Evolutionary conservation across 2,888 invertebrate species (phyloP).

Genomic region (Cyaniris semiargus): DNA sequence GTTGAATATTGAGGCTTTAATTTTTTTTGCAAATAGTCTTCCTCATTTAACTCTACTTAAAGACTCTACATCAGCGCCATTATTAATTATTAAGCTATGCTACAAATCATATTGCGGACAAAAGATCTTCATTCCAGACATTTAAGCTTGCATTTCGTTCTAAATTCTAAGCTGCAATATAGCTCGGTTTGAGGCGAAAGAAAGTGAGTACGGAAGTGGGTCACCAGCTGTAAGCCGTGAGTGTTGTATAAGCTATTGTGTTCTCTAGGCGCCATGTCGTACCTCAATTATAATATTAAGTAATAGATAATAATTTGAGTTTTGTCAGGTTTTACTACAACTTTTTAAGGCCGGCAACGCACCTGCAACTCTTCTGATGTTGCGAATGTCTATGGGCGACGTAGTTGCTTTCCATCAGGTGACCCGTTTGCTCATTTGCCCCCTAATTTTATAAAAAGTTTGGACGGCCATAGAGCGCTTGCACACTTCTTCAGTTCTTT

Average conservation of each 20-base stretch:
- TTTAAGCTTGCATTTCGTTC: neutral
- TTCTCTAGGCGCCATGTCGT: neutral
- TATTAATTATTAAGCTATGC: neutral
- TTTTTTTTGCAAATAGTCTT: neutral
- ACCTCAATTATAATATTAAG: neutral
- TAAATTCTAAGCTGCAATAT: neutral
- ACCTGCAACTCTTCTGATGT: no score
- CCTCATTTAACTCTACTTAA: no score
- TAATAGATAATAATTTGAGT: neutral
- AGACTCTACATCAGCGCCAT: neutral
- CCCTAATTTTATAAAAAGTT: no score
- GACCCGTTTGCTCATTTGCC: no score
- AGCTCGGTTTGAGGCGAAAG: neutral
- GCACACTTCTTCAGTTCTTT: no score
- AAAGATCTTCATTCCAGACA: neutral
- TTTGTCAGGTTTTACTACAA: neutral
- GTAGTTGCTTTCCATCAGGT: no score
- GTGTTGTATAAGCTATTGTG: constrained; percentile 15
- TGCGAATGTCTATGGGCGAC: no score
- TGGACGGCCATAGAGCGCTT: no score
- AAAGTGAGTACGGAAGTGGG: neutral
- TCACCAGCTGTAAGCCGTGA: neutral
- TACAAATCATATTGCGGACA: neutral
- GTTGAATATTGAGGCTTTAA: neutral
- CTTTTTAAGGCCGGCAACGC: neutral